Evolutionary conservation across 2,113 vertebrate species (phyloP).

Genomic region (Ovis aries): ARS-UI_Ramb_v3.0 NC_056054.1:169206001-169206500

Average conservation of each 20-base stretch:
- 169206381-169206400: background rate
- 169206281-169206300: background rate
- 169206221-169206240: background rate
- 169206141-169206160: background rate
- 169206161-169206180: conserved; percentile 34
- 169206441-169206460: background rate
- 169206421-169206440: background rate
- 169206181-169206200: background rate
- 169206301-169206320: background rate
- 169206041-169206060: conserved; percentile 1
- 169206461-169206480: background rate
- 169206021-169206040: background rate
- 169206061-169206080: background rate
- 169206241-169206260: background rate
- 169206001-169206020: background rate
- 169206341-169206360: background rate
- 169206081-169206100: background rate
- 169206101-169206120: background rate
- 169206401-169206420: background rate
- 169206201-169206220: background rate
- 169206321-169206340: background rate
- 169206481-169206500: background rate
- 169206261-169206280: background rate
- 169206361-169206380: background rate
- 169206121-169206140: conserved; percentile 11